Evolutionary conservation across 2,113 vertebrate genomes (phyloP), one percentile per base, ranked within the genome.

Genomic region (Gavia stellata): DNA sequence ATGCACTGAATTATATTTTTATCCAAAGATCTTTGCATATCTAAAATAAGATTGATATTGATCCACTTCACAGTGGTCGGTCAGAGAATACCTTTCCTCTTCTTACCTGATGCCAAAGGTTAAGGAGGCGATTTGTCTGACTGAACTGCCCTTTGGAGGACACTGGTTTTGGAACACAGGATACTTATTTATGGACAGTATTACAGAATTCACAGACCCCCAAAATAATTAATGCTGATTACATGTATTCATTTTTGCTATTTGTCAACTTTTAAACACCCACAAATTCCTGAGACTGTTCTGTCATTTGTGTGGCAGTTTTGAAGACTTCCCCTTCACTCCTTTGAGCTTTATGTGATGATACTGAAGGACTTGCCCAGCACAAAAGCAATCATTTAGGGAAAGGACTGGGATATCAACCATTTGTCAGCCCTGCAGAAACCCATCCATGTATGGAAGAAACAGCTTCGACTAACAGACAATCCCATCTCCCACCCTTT

Each of bases 1-100:
- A 94, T 74, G 68, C 12, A 81, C 38, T 79, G 80, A 95, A 89
- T 87, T 87, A 81, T 74, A 91, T 88, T 96, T 95, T 96, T 81
- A 79, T 72, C 44, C 31, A 20, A 89, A 65, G 42, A 63, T 79
- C 14, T 96, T 86, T 81, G 16, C 42, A 78, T 23, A 73, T 26
- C 20, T 86, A 71, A 88, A 84, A 52, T 47, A 73, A 36, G 36
- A 52, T 45, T 84, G 34, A 28, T 75, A 74, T 63, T 81, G n/a
- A 88, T 81, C 58, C 16, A 55, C 6, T 73, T 83, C 14, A 18
- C 5, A 53, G 36, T 44, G 20, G 11, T 34, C 12, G 20, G 11
- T 34, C 12, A 47, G 10, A 88, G 16, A 82, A 26, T 17, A 33
- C 0, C 0, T 77, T 77, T 84, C 16, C 12, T 55, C 19, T 78